Evolutionary conservation across 1,140 invertebrate species (phyloP).

Genomic region (Eriosoma lanigerum): DNA sequence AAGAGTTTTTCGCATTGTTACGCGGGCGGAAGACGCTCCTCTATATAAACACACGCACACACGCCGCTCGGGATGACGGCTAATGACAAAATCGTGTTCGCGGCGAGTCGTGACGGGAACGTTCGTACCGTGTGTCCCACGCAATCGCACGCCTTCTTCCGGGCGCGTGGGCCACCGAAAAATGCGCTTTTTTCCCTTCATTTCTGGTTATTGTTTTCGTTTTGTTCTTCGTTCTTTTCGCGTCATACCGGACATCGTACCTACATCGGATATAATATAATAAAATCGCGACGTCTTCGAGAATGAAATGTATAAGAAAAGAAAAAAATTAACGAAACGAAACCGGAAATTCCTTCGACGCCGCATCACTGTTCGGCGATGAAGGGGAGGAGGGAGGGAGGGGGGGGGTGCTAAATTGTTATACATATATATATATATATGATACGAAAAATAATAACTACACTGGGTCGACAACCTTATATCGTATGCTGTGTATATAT

Average conservation of each 20-base stretch:
- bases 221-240: background rate
- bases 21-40: conserved; percentile 13
- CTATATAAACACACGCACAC: background rate
- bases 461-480: conserved; percentile 15
- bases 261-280: background rate
- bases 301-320: background rate
- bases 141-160: conserved; percentile 39
- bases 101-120: conserved; percentile 48
- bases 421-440: too few relatives aligned
- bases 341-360: conserved; percentile 27
- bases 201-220: background rate
- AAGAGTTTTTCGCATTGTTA: conserved; percentile 38
- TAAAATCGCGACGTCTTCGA: background rate
- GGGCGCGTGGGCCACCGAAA: conserved; percentile 44
- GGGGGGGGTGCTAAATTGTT: too few relatives aligned
- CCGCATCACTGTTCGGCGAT: background rate
- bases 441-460: background rate
- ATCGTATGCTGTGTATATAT: background rate
- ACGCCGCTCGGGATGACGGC: background rate
- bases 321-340: background rate
- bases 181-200: background rate
- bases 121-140: conserved; percentile 28
- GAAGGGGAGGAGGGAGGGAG: too few relatives aligned
- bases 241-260: conserved; percentile 5
- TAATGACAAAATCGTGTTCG: conserved; percentile 52